These are phyloP conservation scores for Odocoileus hemionus DNA, from an alignment of 2,113 vertebrate species.

Conservation along the genomic window DNA sequence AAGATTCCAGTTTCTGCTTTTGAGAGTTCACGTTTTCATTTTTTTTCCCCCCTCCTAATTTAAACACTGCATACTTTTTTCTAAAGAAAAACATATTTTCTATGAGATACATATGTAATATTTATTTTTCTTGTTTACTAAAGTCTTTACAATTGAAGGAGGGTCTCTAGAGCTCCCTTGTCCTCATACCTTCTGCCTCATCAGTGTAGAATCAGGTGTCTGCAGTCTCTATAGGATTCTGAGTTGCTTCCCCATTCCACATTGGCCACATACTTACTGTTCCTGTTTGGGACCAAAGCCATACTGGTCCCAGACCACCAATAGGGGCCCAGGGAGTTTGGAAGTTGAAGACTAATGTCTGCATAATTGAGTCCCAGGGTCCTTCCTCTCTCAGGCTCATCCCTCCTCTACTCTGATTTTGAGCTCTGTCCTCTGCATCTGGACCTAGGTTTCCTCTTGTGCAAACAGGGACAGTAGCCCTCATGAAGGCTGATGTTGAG, in stretches of 20 bases:
- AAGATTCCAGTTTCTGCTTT: conserved; percentile 8
- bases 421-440: neutral
- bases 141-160: neutral
- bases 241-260: neutral
- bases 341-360: neutral
- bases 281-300: neutral
- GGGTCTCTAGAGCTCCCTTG: neutral
- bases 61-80: neutral
- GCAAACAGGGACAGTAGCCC: neutral
- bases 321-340: neutral
- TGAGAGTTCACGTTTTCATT: neutral
- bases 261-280: neutral
- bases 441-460: neutral
- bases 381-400: neutral
- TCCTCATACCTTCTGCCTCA: neutral
- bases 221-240: neutral
- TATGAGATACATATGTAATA: neutral
- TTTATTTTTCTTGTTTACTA: conserved; percentile 6
- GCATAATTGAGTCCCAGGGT: neutral
- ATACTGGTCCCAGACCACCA: neutral
- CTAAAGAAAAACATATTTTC: neutral
- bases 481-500: neutral
- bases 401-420: neutral
- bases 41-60: conserved; percentile 8
- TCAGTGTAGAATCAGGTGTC: neutral